phyloP scores from a whole-genome alignment of 2,888 invertebrate genomes.

The Baronia brevicornis region DNA sequence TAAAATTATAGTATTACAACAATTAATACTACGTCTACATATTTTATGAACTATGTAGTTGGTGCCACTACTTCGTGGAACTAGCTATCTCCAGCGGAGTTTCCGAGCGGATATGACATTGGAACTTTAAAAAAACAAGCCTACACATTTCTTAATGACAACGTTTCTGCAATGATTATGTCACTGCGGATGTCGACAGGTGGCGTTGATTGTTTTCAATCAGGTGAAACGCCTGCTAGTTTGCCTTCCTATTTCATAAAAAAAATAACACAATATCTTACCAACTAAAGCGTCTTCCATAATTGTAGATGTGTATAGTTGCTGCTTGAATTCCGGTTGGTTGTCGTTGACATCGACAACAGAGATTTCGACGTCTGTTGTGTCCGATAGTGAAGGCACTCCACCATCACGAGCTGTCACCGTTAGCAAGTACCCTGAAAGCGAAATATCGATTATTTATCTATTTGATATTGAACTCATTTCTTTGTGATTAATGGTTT shows the following conservation, averaged over 20 bases:
- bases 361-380: constrained; percentile 96
- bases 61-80: too few species aligned
- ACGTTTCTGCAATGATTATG: not conserved
- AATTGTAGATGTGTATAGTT: constrained; percentile 87
- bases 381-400: constrained; percentile 91
- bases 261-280: constrained; percentile 27
- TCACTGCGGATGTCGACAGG: too few species aligned
- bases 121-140: too few species aligned
- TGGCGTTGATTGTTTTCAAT: too few species aligned
- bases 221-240: too few species aligned
- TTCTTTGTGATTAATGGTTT: too few species aligned
- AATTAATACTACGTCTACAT: too few species aligned
- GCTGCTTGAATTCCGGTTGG: constrained; percentile 88
- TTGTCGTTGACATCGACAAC: constrained; percentile 98
- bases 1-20: too few species aligned
- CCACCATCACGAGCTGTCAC: constrained; percentile 97
- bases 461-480: not conserved
- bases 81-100: too few species aligned
- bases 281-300: constrained; percentile 92
- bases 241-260: too few species aligned
- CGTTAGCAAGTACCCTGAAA: constrained; percentile 86
- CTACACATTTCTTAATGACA: not conserved
- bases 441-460: constrained; percentile 6
- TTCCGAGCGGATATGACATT: too few species aligned
- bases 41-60: too few species aligned